Evolutionary conservation across 2,113 vertebrate species (phyloP).

Genomic region (Ptilonorhynchus violaceus): DNA sequence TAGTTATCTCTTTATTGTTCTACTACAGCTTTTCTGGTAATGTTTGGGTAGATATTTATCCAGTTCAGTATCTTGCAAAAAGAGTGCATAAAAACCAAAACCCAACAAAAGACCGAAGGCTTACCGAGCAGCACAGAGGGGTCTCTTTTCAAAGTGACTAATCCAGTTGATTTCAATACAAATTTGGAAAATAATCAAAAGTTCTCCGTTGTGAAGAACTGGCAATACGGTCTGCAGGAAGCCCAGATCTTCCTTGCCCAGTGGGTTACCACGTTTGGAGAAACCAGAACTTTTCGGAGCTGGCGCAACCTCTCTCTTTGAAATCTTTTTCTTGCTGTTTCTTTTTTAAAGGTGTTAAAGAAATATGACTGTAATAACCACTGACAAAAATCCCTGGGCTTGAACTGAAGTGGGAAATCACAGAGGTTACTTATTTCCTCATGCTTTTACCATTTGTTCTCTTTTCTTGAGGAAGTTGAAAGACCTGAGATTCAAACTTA

Average conservation of each 20-base stretch:
- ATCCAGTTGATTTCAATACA: slow-evolving; percentile 9
- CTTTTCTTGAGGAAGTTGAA: slow-evolving; percentile 77
- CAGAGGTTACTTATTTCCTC: slow-evolving; percentile 87
- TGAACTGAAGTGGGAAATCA: slow-evolving; percentile 92
- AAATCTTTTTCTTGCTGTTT: slow-evolving; percentile 81
- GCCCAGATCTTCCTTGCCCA: slow-evolving; percentile 56
- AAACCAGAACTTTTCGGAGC: slow-evolving; percentile 54
- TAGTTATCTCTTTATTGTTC: not conserved
- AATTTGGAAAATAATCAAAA: slow-evolving; percentile 64
- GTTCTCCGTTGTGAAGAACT: slow-evolving; percentile 24
- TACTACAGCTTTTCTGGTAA: not conserved
- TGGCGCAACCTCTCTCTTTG: slow-evolving; percentile 65
- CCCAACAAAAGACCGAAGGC: not conserved
- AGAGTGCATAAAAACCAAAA: not conserved
- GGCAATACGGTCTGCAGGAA: slow-evolving; percentile 42
- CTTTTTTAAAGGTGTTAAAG: slow-evolving; percentile 85
- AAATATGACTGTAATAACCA: slow-evolving; percentile 96
- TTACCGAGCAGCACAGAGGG: slow-evolving; percentile 27
- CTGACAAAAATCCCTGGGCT: slow-evolving; percentile 95
- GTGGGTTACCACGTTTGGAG: slow-evolving; percentile 44
- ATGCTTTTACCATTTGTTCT: slow-evolving; percentile 88
- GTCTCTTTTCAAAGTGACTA: slow-evolving; percentile 37
- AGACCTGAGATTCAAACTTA: slow-evolving; percentile 81
- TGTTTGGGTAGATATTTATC: not conserved
- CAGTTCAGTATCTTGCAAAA: not conserved